Conservation (phyloP, 2,888 invertebrate genomes). For the Ophion costatus region DNA sequence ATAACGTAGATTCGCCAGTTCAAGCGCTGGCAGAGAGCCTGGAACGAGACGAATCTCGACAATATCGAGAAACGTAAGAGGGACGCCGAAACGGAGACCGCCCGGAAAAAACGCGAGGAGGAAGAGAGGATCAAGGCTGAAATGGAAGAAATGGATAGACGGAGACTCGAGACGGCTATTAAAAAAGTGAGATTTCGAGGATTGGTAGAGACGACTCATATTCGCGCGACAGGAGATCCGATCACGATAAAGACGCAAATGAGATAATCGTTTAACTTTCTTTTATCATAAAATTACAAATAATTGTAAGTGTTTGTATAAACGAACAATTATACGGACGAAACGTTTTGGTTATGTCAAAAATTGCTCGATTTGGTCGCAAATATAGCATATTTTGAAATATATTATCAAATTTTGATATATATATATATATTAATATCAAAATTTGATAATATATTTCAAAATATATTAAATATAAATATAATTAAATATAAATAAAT, state of each 20-base stretch:
- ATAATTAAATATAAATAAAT: no score
- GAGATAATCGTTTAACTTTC: not conserved
- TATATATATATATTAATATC: no score
- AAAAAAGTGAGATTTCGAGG: slow-evolving; percentile 39
- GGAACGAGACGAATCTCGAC: slow-evolving; percentile 84
- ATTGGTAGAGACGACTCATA: not conserved
- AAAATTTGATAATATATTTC: no score
- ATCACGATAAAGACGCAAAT: no score
- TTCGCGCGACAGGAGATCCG: not conserved
- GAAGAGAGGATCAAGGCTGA: slow-evolving; percentile 78
- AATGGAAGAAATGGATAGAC: slow-evolving; percentile 79
- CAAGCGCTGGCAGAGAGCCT: slow-evolving; percentile 87
- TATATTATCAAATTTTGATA: not conserved
- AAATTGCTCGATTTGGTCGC: not conserved
- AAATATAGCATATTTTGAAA: not conserved
- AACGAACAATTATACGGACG: no score
- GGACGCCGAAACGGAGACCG: slow-evolving; percentile 84
- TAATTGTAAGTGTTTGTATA: no score
- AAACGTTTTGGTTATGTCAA: no score
- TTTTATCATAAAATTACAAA: not conserved
- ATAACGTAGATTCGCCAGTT: slow-evolving; percentile 85
- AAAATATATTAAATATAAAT: no score
- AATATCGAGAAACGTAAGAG: slow-evolving; percentile 83
- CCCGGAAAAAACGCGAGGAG: slow-evolving; percentile 82
- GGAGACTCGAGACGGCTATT: slow-evolving; percentile 63